Percentiles rank a stretch among this genome's conserved stretches.
These are phyloP conservation scores for Hybos culiciformis DNA, from an alignment of 2,888 invertebrate genomes.

Conservation along the genomic window DNA sequence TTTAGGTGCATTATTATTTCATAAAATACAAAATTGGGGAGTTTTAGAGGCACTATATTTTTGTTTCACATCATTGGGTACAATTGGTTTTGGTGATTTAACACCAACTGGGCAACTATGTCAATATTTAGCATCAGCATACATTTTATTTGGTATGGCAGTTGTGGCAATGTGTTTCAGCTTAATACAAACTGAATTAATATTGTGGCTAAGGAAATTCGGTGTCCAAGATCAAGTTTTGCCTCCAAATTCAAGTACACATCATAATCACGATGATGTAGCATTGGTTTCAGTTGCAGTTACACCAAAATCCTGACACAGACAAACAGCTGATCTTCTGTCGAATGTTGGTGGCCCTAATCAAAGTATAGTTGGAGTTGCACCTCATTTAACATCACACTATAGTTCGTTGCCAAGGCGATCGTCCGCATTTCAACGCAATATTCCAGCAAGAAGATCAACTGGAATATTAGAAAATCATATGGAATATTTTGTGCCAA, in stretches of 20 bases:
- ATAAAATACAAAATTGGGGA: constrained; percentile 82
- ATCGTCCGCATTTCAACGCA: constrained; percentile 44
- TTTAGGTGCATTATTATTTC: constrained; percentile 80
- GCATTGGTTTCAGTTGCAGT: constrained; percentile 40
- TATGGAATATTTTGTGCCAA: constrained; percentile 70
- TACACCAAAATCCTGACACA: constrained; percentile 45
- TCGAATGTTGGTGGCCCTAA: constrained; percentile 22
- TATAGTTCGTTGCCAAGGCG: constrained; percentile 45
- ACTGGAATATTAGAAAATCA: constrained; percentile 46
- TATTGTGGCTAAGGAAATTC: constrained; percentile 35
- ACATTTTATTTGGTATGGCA: constrained; percentile 72
- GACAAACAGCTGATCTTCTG: constrained; percentile 33
- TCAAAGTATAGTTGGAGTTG: constrained; percentile 17
- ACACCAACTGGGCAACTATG: constrained; percentile 56
- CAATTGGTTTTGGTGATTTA: constrained; percentile 72
- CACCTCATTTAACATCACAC: constrained; percentile 24
- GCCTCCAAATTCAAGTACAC: constrained; percentile 32
- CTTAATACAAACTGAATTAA: constrained; percentile 65
- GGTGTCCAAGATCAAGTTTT: constrained; percentile 32
- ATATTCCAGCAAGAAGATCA: constrained; percentile 50
- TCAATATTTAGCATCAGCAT: constrained; percentile 63
- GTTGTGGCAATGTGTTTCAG: constrained; percentile 80
- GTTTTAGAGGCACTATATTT: constrained; percentile 75
- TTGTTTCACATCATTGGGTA: constrained; percentile 64
- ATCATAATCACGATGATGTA: constrained; percentile 27